Percentiles rank a stretch among this genome's conserved stretches.
Conservation (phyloP, 2,113 vertebrate species). For the Syngnathus typhle region DNA sequence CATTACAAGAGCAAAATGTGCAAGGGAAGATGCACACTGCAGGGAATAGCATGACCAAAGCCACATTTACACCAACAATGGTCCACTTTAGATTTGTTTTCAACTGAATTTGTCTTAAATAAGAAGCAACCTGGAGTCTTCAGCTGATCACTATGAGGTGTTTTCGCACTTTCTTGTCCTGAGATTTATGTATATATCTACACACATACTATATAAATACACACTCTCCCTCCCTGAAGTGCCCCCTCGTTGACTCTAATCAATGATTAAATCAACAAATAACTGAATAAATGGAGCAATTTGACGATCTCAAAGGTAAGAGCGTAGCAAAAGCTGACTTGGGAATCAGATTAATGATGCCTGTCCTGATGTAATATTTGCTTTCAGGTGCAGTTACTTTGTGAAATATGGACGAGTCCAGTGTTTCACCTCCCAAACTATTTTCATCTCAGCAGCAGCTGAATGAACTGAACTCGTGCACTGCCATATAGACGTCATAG, state of each 20-base stretch:
- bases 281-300: neutral
- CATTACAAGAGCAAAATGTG: neutral
- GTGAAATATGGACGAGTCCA: conserved; percentile 1
- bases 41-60: neutral
- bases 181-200: too few species aligned
- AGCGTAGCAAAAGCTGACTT: neutral
- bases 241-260: neutral
- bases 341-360: neutral
- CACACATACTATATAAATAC: too few species aligned
- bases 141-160: neutral
- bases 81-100: neutral
- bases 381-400: neutral
- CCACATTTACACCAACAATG: neutral
- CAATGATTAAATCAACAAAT: neutral
- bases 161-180: neutral
- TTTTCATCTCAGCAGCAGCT: neutral
- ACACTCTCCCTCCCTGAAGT: neutral
- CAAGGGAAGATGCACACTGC: neutral
- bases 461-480: too few species aligned
- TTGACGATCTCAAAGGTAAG: neutral
- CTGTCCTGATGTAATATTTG: conserved; percentile 2
- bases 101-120: neutral
- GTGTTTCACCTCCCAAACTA: neutral
- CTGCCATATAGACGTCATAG: too few species aligned
- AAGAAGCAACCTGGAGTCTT: neutral